Conservation (phyloP, 2,797 vertebrate species). For the Enteromius afrohamiltoni region DNA sequence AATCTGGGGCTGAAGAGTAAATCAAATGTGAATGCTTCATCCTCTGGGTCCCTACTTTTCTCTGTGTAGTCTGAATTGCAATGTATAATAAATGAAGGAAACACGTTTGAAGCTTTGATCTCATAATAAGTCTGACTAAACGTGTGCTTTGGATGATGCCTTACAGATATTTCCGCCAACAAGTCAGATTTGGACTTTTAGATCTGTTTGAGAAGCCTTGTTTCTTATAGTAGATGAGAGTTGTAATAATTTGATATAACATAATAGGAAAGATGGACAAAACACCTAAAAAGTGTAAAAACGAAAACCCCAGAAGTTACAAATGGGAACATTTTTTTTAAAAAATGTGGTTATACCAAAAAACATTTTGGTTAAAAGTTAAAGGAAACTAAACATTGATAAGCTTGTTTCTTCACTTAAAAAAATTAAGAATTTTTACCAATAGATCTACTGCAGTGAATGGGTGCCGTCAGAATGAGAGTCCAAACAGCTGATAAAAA, state of each 20-base stretch:
- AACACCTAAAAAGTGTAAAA: neutral
- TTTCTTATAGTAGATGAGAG: neutral
- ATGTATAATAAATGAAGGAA: slow-evolving; percentile 57
- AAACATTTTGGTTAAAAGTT: neutral
- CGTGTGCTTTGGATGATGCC: slow-evolving; percentile 47
- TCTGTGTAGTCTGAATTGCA: slow-evolving; percentile 35
- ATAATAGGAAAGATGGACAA: neutral
- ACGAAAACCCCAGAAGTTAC: neutral
- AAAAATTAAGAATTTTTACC: too few relatives aligned
- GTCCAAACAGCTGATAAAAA: neutral
- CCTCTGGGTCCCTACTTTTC: slow-evolving; percentile 31
- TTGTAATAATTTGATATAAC: neutral
- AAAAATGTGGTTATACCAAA: too few relatives aligned
- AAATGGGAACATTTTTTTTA: too few relatives aligned
- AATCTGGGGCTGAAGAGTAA: slow-evolving; percentile 37
- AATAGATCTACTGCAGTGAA: neutral
- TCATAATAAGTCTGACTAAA: slow-evolving; percentile 51
- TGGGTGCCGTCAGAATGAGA: neutral
- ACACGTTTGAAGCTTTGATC: slow-evolving; percentile 51
- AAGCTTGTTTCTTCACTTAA: neutral
- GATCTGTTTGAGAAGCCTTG: neutral
- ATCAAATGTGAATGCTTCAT: slow-evolving; percentile 33
- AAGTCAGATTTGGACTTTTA: slow-evolving; percentile 1
- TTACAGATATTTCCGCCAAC: slow-evolving; percentile 34
- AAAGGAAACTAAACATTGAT: neutral